Evolutionary conservation across 23 tunicate genomes (phyloP), one percentile per base, ranked within the genome.

Genomic region (Phallusia fumigata): DNA sequence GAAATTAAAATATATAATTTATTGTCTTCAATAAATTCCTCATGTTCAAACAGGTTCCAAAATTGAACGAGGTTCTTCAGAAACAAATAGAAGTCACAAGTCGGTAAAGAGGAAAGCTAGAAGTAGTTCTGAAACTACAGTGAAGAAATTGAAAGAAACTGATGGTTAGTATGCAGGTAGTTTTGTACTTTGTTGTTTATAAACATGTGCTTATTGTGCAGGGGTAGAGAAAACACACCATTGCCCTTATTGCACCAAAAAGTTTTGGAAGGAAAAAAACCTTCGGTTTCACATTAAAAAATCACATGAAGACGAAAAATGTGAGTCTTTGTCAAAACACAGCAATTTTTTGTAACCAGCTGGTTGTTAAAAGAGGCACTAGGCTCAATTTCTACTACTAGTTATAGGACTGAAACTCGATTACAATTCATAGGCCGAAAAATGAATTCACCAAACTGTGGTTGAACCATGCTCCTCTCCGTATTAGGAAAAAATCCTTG

Each of bases 171-270:
- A 2, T 28, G 31, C 11, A 5, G 32, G 32, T 11, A 5, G 78
- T 33, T 15, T 33, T 35, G 44, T 19, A 3, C 18, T 74, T 33
- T 74, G 47, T 40, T 1, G 69, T 58, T 21, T 28, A 19, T 33
- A 5, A 74, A 33, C 10, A 32, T 72, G 76, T 30, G 3, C 35
- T 36, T 36, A 0, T 78, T 36, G 40, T 19, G 35, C 64, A 40
- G 77, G 69, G 45, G 79, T 65, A 21, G 84, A 72, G 73, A 87
- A 87, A 34, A 85, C 76, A 22, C 75, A 81, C 33, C 75, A 50
- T 21, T 87, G 90, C 74, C 28, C 30, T 10, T 32, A 50, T n/a
- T 87, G 90, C 47, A 78, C 75, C 65, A 87, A 87, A 81, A 50
- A 18, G 52, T 87, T 87, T 40, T 80, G 80, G 90, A 87, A 87